Evolutionary conservation across 2,888 invertebrate genomes (phyloP), one percentile per base, ranked within the genome.

Genomic region (Leptinotarsa juncta): DNA sequence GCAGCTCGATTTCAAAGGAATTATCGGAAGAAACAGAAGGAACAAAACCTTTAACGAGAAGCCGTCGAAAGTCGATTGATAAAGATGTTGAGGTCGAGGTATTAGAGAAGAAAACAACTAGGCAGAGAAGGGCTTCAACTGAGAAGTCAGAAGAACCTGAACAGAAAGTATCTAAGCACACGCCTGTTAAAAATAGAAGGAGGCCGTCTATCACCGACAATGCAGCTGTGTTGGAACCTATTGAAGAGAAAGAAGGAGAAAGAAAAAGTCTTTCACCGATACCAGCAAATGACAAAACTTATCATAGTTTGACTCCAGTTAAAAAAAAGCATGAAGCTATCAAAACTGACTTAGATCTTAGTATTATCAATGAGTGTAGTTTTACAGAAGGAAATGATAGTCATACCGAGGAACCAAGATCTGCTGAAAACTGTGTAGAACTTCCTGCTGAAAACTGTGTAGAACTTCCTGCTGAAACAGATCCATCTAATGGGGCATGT

Each of bases 331-430:
- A 70, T 67, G 75, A 74, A 65, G 69, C 74, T 66, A 71, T 72
- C 12, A 79, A 77, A 72, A 66, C 70, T 26, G 77, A 79, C 20
- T 65, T 81, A 16, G 80, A 82, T 70, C 77, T 82, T 12, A 81
- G 81, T 53, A 67, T 80, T 53, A 81, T 82, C 23, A 73, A 77
- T 62, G 82, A 82, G 72, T 73, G 74, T 49, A 78, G 78, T 55
- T 71, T 75, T 23, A 48, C 57, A 18, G 81, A 80, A 65, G 81
- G 81, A 72, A 65, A 70, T 51, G 75, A 53, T 55, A 69, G 67
- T 60, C 53, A 53, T 10, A 49, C 66, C 48, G 70, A 76, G 65
- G 49, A 48, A 14, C 20, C 23, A 66, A 48, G 3, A 32, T 20
- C 65, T 12, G 51, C 71, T 48, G 71, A 68, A 42, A 68, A 53